Evolutionary conservation across 2,888 invertebrate species (phyloP).

Genomic region (Mechanitis messenoides): DNA sequence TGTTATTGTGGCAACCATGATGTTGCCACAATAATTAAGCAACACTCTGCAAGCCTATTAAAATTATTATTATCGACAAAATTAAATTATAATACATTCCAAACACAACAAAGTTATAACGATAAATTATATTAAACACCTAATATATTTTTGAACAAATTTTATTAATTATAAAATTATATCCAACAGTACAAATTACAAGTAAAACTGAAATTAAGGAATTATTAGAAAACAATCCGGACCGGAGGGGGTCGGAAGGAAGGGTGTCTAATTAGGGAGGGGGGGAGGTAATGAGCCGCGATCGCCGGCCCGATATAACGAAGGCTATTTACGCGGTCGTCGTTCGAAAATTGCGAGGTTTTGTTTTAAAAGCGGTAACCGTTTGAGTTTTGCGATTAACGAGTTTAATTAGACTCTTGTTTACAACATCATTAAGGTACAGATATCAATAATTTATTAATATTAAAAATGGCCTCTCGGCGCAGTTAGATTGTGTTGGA

Average conservation of each 20-base stretch:
- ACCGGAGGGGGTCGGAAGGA: conserved; percentile 46
- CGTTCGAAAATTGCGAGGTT: conserved; percentile 74
- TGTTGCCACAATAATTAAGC: no score
- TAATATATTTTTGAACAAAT: not conserved
- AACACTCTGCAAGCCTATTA: no score
- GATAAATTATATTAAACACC: no score
- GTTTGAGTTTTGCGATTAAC: conserved; percentile 77
- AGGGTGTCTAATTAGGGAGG: conserved; percentile 70
- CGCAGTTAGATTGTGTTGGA: conserved; percentile 50
- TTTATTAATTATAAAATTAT: conserved; percentile 22
- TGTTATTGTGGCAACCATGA: no score
- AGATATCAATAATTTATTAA: conserved; percentile 72
- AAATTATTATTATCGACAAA: no score
- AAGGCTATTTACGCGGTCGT: conserved; percentile 73
- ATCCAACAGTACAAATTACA: conserved; percentile 56
- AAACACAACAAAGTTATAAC: no score
- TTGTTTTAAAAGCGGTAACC: conserved; percentile 76
- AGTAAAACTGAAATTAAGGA: conserved; percentile 67
- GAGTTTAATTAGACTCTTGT: conserved; percentile 77
- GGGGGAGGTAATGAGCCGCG: conserved; percentile 74
- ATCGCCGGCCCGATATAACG: conserved; percentile 74
- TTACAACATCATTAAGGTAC: conserved; percentile 74
- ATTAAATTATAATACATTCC: no score
- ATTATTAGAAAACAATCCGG: conserved; percentile 74
- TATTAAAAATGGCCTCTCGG: conserved; percentile 66